These are phyloP conservation scores for Pseudochirops corinnae DNA, from an alignment of 2,797 vertebrate genomes.

Conservation along the genomic window DNA sequence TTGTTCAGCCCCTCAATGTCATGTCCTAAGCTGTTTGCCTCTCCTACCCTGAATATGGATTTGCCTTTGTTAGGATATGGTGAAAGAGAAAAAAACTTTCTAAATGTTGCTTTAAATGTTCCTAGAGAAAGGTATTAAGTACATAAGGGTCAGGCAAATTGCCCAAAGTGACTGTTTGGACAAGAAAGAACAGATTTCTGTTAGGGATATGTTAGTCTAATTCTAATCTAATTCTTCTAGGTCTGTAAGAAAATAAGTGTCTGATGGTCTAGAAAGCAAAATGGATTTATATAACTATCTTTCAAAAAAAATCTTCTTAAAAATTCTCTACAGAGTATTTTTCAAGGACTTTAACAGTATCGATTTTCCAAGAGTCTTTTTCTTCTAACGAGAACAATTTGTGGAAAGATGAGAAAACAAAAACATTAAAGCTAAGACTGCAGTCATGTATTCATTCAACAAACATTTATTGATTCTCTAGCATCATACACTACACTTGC, in stretches of 20 bases:
- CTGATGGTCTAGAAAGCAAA: not conserved
- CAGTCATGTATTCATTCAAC: constrained; percentile 1
- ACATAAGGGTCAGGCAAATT: constrained; percentile 51
- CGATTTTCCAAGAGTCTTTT: not conserved
- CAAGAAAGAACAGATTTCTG: constrained; percentile 30
- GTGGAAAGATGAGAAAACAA: constrained; percentile 26
- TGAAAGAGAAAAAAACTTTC: constrained; percentile 8
- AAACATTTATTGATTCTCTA: constrained; percentile 18
- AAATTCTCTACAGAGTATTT: not conserved
- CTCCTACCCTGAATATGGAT: not conserved
- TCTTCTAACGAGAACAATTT: constrained; percentile 51
- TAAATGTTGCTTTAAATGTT: constrained; percentile 6
- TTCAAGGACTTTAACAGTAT: not conserved
- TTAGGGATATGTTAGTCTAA: constrained; percentile 4
- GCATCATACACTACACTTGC: not conserved
- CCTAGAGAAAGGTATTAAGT: constrained; percentile 45
- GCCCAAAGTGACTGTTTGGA: constrained; percentile 48
- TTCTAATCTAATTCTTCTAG: constrained; percentile 17
- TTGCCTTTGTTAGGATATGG: constrained; percentile 4
- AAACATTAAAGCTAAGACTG: not conserved
- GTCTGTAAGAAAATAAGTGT: not conserved
- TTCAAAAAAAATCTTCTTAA: not conserved
- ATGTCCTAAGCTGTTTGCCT: not conserved
- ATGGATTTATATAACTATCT: not conserved
- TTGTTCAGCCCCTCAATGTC: not conserved